A percentile compares a stretch with the other conserved stretches of the same genome.
phyloP scores from a whole-genome alignment of 2,888 invertebrate species.

The Scaeva pyrastri region DNA sequence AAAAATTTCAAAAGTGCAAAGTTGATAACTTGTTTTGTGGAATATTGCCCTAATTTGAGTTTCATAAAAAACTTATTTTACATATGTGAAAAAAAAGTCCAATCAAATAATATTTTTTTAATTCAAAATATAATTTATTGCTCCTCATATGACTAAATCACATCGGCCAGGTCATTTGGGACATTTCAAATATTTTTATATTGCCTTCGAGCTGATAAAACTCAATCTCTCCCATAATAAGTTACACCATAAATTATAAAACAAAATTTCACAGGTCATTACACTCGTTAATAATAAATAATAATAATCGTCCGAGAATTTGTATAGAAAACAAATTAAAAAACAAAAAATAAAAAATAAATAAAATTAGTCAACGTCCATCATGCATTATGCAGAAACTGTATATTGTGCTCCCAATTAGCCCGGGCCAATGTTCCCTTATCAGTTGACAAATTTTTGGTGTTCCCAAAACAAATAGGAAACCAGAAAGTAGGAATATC shows the following conservation, averaged over 20 bases:
- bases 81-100: too few species aligned
- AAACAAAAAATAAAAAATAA: slow-evolving; percentile 14
- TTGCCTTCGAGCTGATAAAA: slow-evolving; percentile 55
- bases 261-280: slow-evolving; percentile 62
- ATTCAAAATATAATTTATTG: slow-evolving; percentile 7
- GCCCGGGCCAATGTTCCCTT: slow-evolving; percentile 70
- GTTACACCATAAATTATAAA: slow-evolving; percentile 52
- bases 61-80: too few species aligned
- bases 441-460: slow-evolving; percentile 72
- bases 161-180: neutral
- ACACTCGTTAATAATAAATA: slow-evolving; percentile 25
- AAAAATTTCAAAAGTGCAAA: too few species aligned
- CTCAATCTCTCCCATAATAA: slow-evolving; percentile 54
- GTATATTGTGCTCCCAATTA: slow-evolving; percentile 68
- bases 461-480: slow-evolving; percentile 56
- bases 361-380: slow-evolving; percentile 50
- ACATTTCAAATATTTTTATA: slow-evolving; percentile 25
- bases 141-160: neutral
- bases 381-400: slow-evolving; percentile 67
- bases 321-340: neutral
- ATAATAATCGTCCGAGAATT: slow-evolving; percentile 2
- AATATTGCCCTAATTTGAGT: too few species aligned
- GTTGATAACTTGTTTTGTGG: too few species aligned
- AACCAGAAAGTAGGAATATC: slow-evolving; percentile 39
- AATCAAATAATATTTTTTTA: too few species aligned